Base-by-base conservation (phyloP, 2,797 vertebrate species). In the Melanotaenia pygmaea region DNA sequence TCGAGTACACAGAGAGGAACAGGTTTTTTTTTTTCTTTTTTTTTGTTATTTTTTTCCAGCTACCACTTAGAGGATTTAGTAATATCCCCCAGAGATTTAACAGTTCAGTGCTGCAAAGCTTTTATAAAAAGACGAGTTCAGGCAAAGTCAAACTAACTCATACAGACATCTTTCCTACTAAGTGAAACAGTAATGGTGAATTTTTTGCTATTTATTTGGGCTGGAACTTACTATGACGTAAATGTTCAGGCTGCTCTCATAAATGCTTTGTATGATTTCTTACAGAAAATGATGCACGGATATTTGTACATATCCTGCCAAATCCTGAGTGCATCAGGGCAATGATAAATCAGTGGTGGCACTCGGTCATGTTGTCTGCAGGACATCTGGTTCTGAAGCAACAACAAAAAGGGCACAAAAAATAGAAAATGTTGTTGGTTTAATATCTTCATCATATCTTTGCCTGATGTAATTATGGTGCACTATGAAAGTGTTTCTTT, bases 31-130 rank as follows among this genome's bases (percentile, higher is more conserved):
- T 86, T 79, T 67, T 50, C 82, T n/a, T 30, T 30, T 30, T 30
- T 30, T 70, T 68, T 76, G 28, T 30, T 30, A 30, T 86, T 79
- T 67, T 47, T 83, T n/a, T 47, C 8, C 18, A 26, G 68, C 60
- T 82, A 57, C 57, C 47, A 50, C 72, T 82, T 67, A 16, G 51
- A 80, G 76, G 78, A 79, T 87, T 89, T 88, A 72, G 69, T 80
- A 82, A 76, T 72, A 70, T 78, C 67, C 64, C 63, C 77, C 53
- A 86, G 88, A 88, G 72, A 80, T 88, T 80, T 79, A 85, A 68
- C 37, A 75, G 74, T 67, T 72, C 16, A 40, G 16, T 40, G 62
- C 76, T 70, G 51, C 45, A 61, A 71, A 69, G 70, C 68, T 76
- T 81, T 85, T 58, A 82, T 59, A 73, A 74, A 63, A n/a, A 16